Evolutionary conservation across 2,113 vertebrate species (phyloP).

Genomic region (Mixornis gularis): DNA sequence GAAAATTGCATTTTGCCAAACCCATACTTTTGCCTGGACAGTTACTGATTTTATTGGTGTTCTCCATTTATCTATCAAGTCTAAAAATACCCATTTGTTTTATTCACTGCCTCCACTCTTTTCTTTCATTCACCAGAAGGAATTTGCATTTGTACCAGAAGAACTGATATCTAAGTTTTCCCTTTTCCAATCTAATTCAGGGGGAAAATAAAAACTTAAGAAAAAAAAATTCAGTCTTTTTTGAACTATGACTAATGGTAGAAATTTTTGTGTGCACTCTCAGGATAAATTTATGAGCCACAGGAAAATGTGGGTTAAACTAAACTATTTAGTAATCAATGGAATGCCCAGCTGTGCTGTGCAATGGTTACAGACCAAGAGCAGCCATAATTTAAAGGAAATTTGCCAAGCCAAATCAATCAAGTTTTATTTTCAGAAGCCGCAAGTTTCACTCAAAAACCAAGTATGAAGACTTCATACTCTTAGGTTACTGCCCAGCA

Average conservation of each 20-base stretch:
- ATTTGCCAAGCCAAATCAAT: not conserved
- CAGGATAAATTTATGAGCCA: not conserved
- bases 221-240: not conserved
- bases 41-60: not conserved
- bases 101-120: not conserved
- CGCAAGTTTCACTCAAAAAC: not conserved
- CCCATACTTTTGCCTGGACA: not conserved
- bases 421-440: not conserved
- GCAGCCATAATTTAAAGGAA: not conserved
- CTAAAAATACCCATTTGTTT: not conserved
- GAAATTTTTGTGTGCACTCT: not conserved
- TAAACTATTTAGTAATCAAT: not conserved
- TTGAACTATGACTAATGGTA: not conserved
- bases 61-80: not conserved
- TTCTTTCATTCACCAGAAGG: not conserved
- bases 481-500: not conserved
- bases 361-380: not conserved
- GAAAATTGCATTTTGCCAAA: not conserved
- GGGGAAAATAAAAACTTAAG: not conserved
- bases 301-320: not conserved
- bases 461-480: not conserved
- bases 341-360: not conserved
- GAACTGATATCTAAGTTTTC: not conserved
- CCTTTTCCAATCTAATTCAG: not conserved
- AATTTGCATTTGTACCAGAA: not conserved